A percentile compares a stretch with the other conserved stretches of the same genome.
phyloP scores from a whole-genome alignment of 35 echinoderm and acorn worm species.

The Ptychodera flava region DNA sequence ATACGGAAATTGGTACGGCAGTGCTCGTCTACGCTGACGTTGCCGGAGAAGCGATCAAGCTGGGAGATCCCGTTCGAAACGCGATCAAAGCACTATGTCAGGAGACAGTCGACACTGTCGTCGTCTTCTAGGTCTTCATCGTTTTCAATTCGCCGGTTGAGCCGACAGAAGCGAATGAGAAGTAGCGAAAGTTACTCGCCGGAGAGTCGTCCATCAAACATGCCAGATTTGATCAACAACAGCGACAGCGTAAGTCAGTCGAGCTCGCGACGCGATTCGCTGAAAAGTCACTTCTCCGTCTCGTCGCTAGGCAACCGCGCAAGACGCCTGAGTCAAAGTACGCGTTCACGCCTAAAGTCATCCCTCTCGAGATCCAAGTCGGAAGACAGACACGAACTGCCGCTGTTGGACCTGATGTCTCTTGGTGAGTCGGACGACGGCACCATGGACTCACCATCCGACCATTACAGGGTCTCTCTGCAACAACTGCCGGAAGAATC shows the following conservation, averaged over 20 bases:
- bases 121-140: not conserved
- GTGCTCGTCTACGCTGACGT: no score
- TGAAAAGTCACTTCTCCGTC: not conserved
- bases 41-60: no score
- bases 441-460: not conserved
- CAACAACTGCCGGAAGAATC: not conserved
- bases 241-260: not conserved
- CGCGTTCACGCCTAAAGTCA: not conserved
- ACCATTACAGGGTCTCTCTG: not conserved
- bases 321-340: not conserved
- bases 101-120: not conserved
- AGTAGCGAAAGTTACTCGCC: not conserved
- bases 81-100: no score
- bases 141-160: not conserved
- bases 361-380: not conserved
- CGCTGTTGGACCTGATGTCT: not conserved
- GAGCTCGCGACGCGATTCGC: not conserved
- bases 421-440: not conserved
- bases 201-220: not conserved
- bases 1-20: no score
- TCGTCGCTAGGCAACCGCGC: not conserved
- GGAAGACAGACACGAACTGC: not conserved
- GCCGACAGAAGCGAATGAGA: not conserved
- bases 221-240: not conserved
- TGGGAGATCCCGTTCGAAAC: no score